Conservation (phyloP, 2,797 vertebrate species). For the Sarcophilus harrisii region DNA sequence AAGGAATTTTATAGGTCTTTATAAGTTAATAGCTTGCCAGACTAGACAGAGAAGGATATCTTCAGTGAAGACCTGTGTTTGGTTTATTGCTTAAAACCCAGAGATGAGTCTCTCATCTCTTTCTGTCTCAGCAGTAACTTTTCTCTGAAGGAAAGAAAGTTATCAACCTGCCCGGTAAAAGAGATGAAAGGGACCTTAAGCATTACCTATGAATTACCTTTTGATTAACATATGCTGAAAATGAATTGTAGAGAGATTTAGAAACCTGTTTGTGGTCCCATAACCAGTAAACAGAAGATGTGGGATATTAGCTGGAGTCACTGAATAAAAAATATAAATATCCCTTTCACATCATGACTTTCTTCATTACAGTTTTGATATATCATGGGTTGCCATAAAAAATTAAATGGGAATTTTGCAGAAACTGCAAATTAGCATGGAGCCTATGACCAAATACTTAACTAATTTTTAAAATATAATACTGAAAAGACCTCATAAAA, state of each 20-base stretch:
- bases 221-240: background rate
- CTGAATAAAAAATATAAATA: background rate
- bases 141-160: background rate
- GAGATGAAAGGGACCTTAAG: background rate
- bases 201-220: background rate
- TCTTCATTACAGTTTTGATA: no score
- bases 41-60: background rate
- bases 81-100: background rate
- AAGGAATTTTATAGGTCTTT: background rate
- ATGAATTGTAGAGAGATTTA: background rate
- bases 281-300: background rate
- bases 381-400: no score
- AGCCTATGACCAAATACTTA: no score
- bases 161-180: background rate
- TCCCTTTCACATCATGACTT: no score
- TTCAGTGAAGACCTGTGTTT: background rate
- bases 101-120: background rate
- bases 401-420: no score
- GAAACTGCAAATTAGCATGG: no score
- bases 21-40: background rate
- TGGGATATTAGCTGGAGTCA: background rate
- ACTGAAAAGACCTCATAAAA: no score
- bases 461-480: no score
- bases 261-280: background rate
- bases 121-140: background rate